phyloP scores from a whole-genome alignment of 2,797 vertebrate genomes.

The Liparis tanakae region DNA sequence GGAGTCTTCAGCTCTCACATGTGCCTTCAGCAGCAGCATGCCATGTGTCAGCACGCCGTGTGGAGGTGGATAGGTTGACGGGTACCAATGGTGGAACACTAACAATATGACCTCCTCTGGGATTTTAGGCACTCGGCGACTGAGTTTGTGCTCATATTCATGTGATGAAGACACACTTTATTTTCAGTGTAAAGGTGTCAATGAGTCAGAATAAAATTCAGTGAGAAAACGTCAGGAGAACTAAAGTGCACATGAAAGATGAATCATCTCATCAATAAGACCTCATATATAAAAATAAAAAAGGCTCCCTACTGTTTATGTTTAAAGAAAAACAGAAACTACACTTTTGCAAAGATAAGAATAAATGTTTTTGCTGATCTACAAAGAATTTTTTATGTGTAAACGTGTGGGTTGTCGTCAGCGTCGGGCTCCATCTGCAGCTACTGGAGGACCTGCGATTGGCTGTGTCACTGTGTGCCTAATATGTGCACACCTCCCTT shows the following conservation, averaged over 20 bases:
- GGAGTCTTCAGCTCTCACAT: constrained; percentile 42
- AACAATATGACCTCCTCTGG: constrained; percentile 12
- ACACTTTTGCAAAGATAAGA: not conserved
- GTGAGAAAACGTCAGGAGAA: no score
- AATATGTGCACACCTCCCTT: not conserved
- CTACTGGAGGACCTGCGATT: not conserved
- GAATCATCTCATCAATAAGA: no score
- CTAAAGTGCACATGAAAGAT: no score
- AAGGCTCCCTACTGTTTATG: not conserved
- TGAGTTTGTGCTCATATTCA: constrained; percentile 3
- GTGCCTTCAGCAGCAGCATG: constrained; percentile 37
- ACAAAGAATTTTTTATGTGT: not conserved
- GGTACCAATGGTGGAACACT: constrained; percentile 16
- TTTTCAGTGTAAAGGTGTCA: no score
- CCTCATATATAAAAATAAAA: no score
- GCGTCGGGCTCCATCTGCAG: not conserved
- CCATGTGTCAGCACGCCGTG: constrained; percentile 44
- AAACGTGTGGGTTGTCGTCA: not conserved
- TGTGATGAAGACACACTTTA: not conserved
- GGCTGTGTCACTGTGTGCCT: not conserved
- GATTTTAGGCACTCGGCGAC: not conserved
- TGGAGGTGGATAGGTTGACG: constrained; percentile 34
- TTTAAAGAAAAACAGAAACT: not conserved
- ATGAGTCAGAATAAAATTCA: no score
- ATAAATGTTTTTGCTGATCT: not conserved